Conservation (phyloP, 2,113 vertebrate genomes). For the Etia nguti region DNA sequence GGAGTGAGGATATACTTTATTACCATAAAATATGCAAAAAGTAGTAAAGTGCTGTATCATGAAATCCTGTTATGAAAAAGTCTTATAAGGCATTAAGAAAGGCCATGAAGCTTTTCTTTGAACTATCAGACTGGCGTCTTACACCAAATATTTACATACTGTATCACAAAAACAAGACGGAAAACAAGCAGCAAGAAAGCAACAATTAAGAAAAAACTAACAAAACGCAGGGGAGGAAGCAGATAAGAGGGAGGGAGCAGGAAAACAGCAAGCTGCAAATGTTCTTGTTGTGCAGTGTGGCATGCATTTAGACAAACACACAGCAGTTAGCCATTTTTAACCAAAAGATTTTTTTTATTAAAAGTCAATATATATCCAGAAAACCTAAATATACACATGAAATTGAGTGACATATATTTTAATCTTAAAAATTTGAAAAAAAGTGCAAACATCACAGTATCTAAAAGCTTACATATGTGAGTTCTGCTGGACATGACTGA, state of each 20-base stretch:
- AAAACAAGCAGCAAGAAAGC: not conserved
- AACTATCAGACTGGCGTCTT: not conserved
- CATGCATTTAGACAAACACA: not conserved
- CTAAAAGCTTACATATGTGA: not conserved
- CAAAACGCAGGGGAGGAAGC: conserved; percentile 46
- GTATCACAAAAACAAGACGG: not conserved
- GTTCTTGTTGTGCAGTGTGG: conserved; percentile 19
- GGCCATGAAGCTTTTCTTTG: not conserved
- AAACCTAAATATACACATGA: not conserved
- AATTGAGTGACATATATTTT: not conserved
- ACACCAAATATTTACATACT: not conserved
- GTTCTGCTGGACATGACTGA: not conserved
- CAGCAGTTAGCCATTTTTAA: not conserved
- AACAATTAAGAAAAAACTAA: not conserved
- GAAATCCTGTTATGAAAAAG: not conserved
- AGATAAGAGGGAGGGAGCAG: conserved; percentile 52
- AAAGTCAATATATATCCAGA: not conserved
- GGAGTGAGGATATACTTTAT: not conserved
- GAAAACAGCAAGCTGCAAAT: conserved; percentile 27
- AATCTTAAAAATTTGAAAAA: not conserved
- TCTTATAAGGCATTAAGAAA: not conserved
- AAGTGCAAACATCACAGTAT: conserved; percentile 57
- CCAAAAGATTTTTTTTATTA: conserved; percentile 10
- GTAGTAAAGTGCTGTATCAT: fast-evolving
- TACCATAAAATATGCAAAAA: not conserved